Conservation (phyloP, 2,797 vertebrate genomes). For the Pantherophis alleghaniensis region DNA sequence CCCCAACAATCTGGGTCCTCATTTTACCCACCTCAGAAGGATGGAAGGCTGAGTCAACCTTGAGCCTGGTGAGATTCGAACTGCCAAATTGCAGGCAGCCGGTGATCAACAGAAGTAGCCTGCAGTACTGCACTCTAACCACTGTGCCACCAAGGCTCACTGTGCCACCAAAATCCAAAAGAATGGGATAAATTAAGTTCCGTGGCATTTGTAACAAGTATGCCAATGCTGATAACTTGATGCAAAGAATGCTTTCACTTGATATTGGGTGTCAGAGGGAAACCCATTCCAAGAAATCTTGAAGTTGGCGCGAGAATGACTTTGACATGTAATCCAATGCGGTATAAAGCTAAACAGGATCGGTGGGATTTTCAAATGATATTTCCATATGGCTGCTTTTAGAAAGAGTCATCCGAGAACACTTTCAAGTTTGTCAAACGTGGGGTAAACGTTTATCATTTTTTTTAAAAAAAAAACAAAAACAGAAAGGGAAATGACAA, state of each 20-base stretch:
- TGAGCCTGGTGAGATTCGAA: no score
- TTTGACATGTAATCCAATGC: constrained; percentile 67
- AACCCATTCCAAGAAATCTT: constrained; percentile 49
- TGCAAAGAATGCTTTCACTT: constrained; percentile 31
- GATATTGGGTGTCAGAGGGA: constrained; percentile 30
- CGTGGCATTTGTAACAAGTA: constrained; percentile 41
- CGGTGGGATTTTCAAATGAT: constrained; percentile 68
- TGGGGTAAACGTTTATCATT: constrained; percentile 59
- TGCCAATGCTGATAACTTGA: constrained; percentile 28
- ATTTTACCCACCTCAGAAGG: no score
- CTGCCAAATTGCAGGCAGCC: no score
- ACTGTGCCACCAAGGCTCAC: no score
- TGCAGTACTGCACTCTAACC: no score
- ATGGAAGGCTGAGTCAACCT: no score
- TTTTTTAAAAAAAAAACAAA: constrained; percentile 39
- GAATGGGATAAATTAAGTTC: constrained; percentile 40
- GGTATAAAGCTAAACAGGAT: constrained; percentile 64
- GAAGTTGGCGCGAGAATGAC: constrained; percentile 62
- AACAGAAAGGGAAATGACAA: constrained; percentile 40
- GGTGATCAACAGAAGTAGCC: no score
- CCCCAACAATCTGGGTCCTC: no score
- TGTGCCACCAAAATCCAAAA: not conserved
- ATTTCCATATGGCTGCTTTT: constrained; percentile 68
- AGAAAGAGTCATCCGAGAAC: constrained; percentile 56
- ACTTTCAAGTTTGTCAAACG: constrained; percentile 58